Percentiles rank a stretch among this genome's conserved stretches.
Evolutionary conservation across 53 echinoderm and acorn worm genomes (phyloP).

Genomic region (Pentamera pediparva): DNA sequence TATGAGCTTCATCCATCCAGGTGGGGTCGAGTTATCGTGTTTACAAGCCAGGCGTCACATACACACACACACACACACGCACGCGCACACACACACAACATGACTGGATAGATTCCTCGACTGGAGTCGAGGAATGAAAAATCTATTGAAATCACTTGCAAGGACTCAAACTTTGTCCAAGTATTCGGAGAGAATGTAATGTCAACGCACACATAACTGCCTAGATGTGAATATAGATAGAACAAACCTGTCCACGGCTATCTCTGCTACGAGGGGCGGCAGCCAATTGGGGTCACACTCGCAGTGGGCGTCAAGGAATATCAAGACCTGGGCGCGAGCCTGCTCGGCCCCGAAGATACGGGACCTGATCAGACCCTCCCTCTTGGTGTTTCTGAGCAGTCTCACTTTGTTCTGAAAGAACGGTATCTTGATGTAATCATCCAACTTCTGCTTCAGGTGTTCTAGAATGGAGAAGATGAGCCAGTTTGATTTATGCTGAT

Average conservation of each 20-base stretch:
- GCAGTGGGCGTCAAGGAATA: conserved; percentile 93
- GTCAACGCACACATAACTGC: neutral
- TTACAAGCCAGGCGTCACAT: too few relatives aligned
- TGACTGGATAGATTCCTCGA: too few relatives aligned
- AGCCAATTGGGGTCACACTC: conserved; percentile 92
- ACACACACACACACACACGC: too few relatives aligned
- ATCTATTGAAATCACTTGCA: too few relatives aligned
- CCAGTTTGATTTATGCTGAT: neutral
- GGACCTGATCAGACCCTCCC: conserved; percentile 85
- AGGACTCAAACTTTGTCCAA: too few relatives aligned
- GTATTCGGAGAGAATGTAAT: too few relatives aligned
- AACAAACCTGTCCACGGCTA: conserved; percentile 77
- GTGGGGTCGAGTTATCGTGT: too few relatives aligned
- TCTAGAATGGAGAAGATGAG: conserved; percentile 31
- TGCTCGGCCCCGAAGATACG: conserved; percentile 66
- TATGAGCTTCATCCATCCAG: too few relatives aligned
- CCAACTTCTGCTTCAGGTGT: conserved; percentile 57
- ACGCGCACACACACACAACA: too few relatives aligned
- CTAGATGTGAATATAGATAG: neutral
- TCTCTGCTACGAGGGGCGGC: conserved; percentile 76
- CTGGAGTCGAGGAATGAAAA: too few relatives aligned
- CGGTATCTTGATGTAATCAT: conserved; percentile 63
- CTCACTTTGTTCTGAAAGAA: conserved; percentile 68
- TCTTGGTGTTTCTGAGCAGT: conserved; percentile 62
- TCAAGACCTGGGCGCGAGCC: conserved; percentile 57